Evolutionary conservation across 2,113 vertebrate species (phyloP).

Genomic region (Tenebrosternarchus preto): DNA sequence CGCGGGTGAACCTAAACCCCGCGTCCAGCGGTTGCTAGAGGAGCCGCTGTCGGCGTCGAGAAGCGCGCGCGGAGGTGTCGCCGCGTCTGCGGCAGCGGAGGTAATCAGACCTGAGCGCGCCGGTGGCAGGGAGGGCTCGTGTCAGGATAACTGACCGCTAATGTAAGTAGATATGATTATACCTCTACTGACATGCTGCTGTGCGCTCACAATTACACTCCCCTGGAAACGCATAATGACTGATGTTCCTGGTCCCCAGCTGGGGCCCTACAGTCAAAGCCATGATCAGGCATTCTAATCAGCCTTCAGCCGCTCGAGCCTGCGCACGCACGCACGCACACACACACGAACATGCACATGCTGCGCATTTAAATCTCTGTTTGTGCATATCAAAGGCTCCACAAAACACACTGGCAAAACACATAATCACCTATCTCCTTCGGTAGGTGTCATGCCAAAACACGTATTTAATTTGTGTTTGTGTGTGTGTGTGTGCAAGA

Average conservation of each 20-base stretch:
- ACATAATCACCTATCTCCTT: conserved; percentile 71
- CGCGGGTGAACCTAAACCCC: too few relatives aligned
- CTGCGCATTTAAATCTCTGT: conserved; percentile 73
- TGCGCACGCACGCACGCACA: conserved; percentile 35
- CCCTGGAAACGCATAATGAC: conserved; percentile 75
- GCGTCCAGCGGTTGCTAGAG: too few relatives aligned
- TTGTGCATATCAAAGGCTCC: conserved; percentile 76
- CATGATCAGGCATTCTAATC: conserved; percentile 81
- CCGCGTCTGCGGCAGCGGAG: conserved; percentile 63
- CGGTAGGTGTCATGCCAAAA: conserved; percentile 31
- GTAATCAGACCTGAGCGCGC: conserved; percentile 73
- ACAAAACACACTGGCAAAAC: conserved; percentile 73
- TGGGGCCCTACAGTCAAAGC: conserved; percentile 72
- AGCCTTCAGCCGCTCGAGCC: conserved; percentile 68
- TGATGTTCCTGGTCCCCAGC: conserved; percentile 77
- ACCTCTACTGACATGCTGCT: conserved; percentile 73
- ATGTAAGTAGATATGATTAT: conserved; percentile 78
- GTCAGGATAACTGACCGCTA: conserved; percentile 70
- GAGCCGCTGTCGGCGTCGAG: neutral
- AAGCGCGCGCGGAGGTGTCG: conserved; percentile 2
- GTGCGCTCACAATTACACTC: conserved; percentile 66
- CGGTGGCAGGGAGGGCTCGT: conserved; percentile 55
- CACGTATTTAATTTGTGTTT: conserved; percentile 25
- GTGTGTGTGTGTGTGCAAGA: conserved; percentile 19
- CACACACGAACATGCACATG: conserved; percentile 41